These are phyloP conservation scores for Drosophila pachea DNA, from an alignment of 1,140 invertebrate genomes.

Conservation along the genomic window DNA sequence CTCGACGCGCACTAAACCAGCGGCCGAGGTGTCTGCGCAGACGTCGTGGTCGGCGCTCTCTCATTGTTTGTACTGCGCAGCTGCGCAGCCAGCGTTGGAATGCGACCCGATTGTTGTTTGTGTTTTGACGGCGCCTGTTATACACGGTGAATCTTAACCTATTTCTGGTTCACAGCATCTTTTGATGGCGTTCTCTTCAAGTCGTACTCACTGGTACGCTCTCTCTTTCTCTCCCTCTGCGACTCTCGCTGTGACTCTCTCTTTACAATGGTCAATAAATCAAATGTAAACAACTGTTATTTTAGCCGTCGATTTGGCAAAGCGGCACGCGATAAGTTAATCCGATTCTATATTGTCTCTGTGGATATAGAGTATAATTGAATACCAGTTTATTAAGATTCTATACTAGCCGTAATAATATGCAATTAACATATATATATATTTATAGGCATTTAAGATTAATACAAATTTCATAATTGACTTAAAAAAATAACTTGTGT, in stretches of 20 bases:
- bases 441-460: too few relatives aligned
- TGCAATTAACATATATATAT: too few relatives aligned
- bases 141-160: conserved; percentile 60
- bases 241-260: conserved; percentile 5
- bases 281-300: conserved; percentile 23
- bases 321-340: conserved; percentile 25
- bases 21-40: conserved; percentile 38
- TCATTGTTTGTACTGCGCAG: conserved; percentile 1
- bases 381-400: too few relatives aligned
- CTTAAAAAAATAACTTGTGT: too few relatives aligned
- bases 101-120: conserved; percentile 43
- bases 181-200: too few relatives aligned
- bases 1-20: conserved; percentile 50
- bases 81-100: conserved; percentile 43
- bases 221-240: conserved; percentile 8
- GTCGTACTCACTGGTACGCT: neutral
- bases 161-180: conserved; percentile 37
- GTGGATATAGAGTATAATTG: too few relatives aligned
- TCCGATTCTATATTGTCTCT: too few relatives aligned
- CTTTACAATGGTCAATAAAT: conserved; percentile 17
- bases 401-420: too few relatives aligned
- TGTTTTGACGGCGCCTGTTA: conserved; percentile 31
- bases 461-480: too few relatives aligned
- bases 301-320: conserved; percentile 14
- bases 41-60: conserved; percentile 9